A percentile compares a stretch with the other conserved stretches of the same genome.
These are phyloP conservation scores for Rhynchomys soricoides DNA, from an alignment of 2,113 vertebrate genomes.

Conservation along the genomic window DNA sequence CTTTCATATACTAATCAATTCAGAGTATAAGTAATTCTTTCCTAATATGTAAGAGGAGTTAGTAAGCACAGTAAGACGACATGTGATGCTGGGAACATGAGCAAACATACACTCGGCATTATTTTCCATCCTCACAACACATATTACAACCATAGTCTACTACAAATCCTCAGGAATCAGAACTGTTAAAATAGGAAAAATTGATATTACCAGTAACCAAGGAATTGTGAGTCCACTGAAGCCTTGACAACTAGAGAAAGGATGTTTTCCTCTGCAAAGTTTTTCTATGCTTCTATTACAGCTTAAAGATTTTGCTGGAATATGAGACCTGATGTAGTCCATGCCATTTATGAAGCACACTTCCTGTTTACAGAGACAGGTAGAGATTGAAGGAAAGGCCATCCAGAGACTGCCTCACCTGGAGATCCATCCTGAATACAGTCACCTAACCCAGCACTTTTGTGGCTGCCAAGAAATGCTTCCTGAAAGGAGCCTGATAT, in stretches of 20 bases:
- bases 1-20: neutral
- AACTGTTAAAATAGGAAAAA: neutral
- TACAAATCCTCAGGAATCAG: neutral
- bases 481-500: too few relatives aligned
- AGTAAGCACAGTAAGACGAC: neutral
- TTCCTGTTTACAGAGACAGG: neutral
- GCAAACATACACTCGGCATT: neutral
- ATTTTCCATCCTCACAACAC: neutral
- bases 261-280: neutral
- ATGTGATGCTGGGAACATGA: neutral
- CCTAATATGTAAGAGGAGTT: neutral
- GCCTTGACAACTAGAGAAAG: neutral
- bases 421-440: too few relatives aligned
- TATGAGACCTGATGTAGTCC: neutral
- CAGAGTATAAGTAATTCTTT: neutral
- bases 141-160: neutral
- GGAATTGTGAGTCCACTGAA: neutral
- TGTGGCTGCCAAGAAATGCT: too few relatives aligned
- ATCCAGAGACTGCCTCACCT: too few relatives aligned
- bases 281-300: neutral
- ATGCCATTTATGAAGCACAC: neutral
- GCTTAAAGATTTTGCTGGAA: neutral
- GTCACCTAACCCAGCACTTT: too few relatives aligned
- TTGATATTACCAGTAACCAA: neutral
- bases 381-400: too few relatives aligned